Conservation (phyloP, 2,888 invertebrate species). For the Pyrrhosoma nymphula region DNA sequence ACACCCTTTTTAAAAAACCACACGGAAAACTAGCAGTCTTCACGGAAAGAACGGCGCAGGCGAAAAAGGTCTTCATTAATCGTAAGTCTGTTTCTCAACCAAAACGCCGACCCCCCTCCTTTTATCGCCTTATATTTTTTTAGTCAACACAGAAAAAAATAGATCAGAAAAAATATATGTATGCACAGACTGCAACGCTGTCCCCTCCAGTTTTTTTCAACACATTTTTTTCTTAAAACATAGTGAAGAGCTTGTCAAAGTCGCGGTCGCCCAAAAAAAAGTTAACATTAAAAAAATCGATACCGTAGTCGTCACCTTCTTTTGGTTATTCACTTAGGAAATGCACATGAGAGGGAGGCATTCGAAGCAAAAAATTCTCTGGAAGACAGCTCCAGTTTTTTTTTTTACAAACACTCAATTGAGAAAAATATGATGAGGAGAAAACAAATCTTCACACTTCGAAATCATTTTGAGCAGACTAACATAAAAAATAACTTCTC, state of each 20-base stretch:
- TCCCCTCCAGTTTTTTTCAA: constrained; percentile 24
- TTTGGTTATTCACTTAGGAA: constrained; percentile 62
- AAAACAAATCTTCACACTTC: constrained; percentile 64
- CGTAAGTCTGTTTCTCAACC: not conserved
- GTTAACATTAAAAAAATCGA: constrained; percentile 63
- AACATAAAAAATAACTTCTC: constrained; percentile 74
- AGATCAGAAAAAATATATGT: constrained; percentile 39
- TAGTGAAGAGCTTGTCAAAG: constrained; percentile 12
- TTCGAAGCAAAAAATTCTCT: constrained; percentile 63
- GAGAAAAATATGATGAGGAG: constrained; percentile 67
- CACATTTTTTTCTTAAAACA: constrained; percentile 30
- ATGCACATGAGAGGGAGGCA: constrained; percentile 50
- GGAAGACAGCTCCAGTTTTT: constrained; percentile 68
- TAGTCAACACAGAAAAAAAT: constrained; percentile 36
- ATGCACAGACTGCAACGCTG: constrained; percentile 36
- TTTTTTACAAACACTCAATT: constrained; percentile 63
- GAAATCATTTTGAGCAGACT: constrained; percentile 74
- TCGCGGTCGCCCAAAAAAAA: constrained; percentile 35
- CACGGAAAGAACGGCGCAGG: constrained; percentile 17
- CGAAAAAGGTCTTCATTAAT: not conserved
- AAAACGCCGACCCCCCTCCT: constrained; percentile 10
- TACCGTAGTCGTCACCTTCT: constrained; percentile 24
- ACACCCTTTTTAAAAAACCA: not conserved
- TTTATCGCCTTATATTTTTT: constrained; percentile 20
- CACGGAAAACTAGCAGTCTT: constrained; percentile 21